These are phyloP conservation scores for Athalia rosae DNA, from an alignment of 2,888 invertebrate species.

Conservation along the genomic window DNA sequence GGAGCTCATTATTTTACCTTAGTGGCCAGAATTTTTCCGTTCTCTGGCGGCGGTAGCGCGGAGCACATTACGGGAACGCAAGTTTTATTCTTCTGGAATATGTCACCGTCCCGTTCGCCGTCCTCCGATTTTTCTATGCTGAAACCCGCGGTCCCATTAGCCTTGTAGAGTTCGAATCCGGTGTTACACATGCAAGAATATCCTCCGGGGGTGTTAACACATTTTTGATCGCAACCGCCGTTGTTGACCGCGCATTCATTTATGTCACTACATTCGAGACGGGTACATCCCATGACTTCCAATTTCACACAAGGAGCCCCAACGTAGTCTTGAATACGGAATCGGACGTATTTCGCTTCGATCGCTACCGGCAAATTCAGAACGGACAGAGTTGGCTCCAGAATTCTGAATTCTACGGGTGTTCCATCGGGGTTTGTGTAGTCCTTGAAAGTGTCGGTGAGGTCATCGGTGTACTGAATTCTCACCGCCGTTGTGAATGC, in stretches of 20 bases:
- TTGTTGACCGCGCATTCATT: conserved; percentile 92
- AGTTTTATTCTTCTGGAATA: conserved; percentile 93
- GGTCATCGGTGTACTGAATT: conserved; percentile 88
- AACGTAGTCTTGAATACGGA: conserved; percentile 89
- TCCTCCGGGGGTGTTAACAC: conserved; percentile 91
- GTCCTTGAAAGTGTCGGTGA: conserved; percentile 92
- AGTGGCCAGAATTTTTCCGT: conserved; percentile 88
- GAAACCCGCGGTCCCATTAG: conserved; percentile 94
- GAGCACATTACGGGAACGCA: conserved; percentile 97
- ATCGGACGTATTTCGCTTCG: conserved; percentile 91
- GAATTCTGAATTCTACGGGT: conserved; percentile 92
- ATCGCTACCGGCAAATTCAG: conserved; percentile 93
- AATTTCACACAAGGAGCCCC: conserved; percentile 92
- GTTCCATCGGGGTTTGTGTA: conserved; percentile 95
- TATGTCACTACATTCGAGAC: conserved; percentile 90
- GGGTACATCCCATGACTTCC: conserved; percentile 94
- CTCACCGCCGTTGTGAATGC: conserved; percentile 94
- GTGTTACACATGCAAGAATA: conserved; percentile 92
- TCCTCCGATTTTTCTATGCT: conserved; percentile 87
- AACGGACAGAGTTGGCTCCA: conserved; percentile 93
- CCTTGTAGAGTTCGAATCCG: conserved; percentile 91
- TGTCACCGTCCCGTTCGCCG: conserved; percentile 91
- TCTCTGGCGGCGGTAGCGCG: conserved; percentile 84
- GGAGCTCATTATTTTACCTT: conserved; percentile 72
- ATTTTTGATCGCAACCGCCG: conserved; percentile 95